Base-by-base conservation (phyloP, 2,797 vertebrate genomes). In the Cichlasoma orientale region DNA sequence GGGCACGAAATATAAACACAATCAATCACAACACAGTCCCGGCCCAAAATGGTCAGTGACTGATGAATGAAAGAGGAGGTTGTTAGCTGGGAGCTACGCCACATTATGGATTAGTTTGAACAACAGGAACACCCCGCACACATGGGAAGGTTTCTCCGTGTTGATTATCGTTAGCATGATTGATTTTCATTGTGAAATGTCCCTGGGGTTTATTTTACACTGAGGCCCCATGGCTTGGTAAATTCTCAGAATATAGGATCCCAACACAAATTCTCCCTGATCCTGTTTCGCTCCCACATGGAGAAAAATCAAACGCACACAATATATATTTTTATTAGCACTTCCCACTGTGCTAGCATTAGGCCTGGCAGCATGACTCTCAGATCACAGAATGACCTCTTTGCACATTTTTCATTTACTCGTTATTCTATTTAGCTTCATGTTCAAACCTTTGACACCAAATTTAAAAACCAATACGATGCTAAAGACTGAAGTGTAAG, bases 1-100 rank as follows among this genome's bases (percentile, higher is more conserved):
- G 16, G 77, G 80, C 82, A 79, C 50, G 58, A 89, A 90, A 25
- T 88, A 86, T 91, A 93, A 95, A 93, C 91, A 92, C 83, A 80
- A 94, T 95, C 91, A 90, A 93, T 95, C 93, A 93, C 69, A 5
- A 79, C 69, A 71, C 11, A 33, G 44, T 18, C 63, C 44, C 63
- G 8, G 25, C 44, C 71, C 86, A 85, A 87, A 88, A 93, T 82
- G 80, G 85, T 77, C 85, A 87, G 59, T 81, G 90, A 90, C 81
- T 87, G 85, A 92, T 91, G 84, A 87, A 89, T 92, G 86, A 63
- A 83, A 82, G 77, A 77, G 80, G 80, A 56, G 56, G 55, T 79
- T 80, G 82, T 89, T 84, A 90, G 88, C 82, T 79, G 86, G 80
- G 84, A 83, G 81, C 89, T 71, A 27, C 78, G 82, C 69, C 68